Evolutionary conservation across 35 echinoderm and acorn worm species (phyloP).

Genomic region (Diadema setosum): DNA sequence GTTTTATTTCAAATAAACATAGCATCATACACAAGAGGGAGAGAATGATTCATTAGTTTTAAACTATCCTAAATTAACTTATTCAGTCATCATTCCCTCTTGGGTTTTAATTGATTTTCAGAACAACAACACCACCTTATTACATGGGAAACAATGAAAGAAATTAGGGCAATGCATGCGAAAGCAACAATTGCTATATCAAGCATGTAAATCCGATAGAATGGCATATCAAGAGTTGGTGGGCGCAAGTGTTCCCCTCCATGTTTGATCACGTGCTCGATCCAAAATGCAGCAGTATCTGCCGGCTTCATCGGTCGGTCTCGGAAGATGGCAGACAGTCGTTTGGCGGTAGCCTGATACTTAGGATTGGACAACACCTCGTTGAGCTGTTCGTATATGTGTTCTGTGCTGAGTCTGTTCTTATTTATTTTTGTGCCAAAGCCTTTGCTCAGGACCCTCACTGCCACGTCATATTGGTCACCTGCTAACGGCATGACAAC

Average conservation of each 20-base stretch:
- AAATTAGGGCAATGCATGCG: no score
- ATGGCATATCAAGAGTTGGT: background rate
- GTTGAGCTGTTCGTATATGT: background rate
- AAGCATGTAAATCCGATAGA: background rate
- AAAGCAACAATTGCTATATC: background rate
- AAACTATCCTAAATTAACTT: no score
- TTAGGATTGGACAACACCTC: background rate
- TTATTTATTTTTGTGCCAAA: background rate
- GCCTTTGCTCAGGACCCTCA: background rate
- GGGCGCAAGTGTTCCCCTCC: background rate
- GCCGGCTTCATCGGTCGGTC: constrained; percentile 40
- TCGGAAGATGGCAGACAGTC: constrained; percentile 34
- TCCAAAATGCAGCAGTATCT: constrained; percentile 42
- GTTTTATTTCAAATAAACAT: no score
- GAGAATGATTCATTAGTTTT: no score
- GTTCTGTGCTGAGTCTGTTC: background rate
- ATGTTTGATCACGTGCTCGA: constrained; percentile 68
- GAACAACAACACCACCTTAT: no score
- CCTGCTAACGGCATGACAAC: background rate
- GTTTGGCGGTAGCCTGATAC: constrained; percentile 20
- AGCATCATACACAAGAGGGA: no score
- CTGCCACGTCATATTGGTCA: constrained; percentile 34
- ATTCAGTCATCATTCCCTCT: no score
- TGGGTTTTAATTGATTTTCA: no score
- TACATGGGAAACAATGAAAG: no score